phyloP scores from a whole-genome alignment of 2,797 vertebrate genomes.

The Molossus alvarezi region DNA sequence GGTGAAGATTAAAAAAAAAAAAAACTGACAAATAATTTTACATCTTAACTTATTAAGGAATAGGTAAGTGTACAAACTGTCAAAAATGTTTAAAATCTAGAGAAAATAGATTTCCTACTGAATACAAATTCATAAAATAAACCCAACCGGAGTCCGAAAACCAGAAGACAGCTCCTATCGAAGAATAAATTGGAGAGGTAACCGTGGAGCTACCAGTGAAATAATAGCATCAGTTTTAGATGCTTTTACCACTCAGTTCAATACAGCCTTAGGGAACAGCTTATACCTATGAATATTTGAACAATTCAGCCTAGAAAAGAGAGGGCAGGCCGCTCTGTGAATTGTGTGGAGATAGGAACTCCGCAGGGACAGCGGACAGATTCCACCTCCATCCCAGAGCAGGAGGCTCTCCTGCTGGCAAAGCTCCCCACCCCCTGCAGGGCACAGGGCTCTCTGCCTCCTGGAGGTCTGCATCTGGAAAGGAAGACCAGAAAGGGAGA shows the following conservation, averaged over 20 bases:
- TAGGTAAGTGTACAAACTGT: neutral
- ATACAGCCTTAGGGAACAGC: neutral
- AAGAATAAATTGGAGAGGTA: neutral
- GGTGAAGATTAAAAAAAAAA: neutral
- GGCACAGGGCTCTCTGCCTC: neutral
- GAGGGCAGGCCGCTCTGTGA: accelerated
- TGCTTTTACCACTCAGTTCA: neutral
- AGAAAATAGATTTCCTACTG: neutral
- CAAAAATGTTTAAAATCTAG: neutral
- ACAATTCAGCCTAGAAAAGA: neutral
- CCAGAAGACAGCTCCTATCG: neutral
- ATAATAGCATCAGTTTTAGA: neutral
- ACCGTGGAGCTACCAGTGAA: neutral
- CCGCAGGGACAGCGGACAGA: too few relatives aligned
- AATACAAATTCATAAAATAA: neutral
- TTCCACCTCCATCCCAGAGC: neutral
- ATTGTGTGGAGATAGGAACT: neutral
- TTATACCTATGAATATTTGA: neutral
- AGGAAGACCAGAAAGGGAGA: neutral
- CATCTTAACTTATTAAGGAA: neutral
- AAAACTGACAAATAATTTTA: neutral
- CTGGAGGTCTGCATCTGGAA: neutral
- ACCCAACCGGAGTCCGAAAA: neutral
- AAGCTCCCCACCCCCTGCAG: accelerated
- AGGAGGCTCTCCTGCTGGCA: neutral